Base-by-base conservation (phyloP, 23 tunicate genomes). In the Botrylloides violaceus region DNA sequence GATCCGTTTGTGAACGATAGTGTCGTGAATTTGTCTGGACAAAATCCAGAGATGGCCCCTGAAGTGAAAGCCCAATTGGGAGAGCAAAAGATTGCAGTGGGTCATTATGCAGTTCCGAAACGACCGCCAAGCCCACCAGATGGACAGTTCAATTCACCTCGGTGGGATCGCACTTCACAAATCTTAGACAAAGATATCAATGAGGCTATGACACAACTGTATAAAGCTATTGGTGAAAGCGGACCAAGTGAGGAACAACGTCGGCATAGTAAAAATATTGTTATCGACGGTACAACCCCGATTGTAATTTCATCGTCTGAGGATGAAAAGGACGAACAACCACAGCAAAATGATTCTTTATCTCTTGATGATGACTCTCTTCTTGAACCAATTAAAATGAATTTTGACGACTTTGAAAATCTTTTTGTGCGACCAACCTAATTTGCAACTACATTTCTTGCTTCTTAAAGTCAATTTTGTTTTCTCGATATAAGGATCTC, bases 71-170 rank as follows among this genome's bases (percentile, higher is more conserved):
- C 47, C 26, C 24, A 43, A 15, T 24, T 79, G 32, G 97, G 62
- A 27, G 63, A 71, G 76, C 49, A 79, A 29, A 74, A 84, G 81
- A 90, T 90, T 60, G 38, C 68, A 39, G 70, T 70, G 58, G 97
- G 97, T 1, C 86, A 84, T 62, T 90, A 90, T 35, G 73, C 97
- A 5, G 97, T 79, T 3, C 97, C 97, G 3, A 65, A 72, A n/a
- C 72, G 78, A 34, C 96, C 84, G 30, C 97, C 97, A 3, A 63
- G 36, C 30, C 85, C 78, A 9, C 81, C 94, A 2, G 70, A 63
- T 9, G 70, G 70, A 34, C 29, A 63, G 6, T 25, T 32, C 21
- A 47, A 75, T 28, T 33, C 55, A 7, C 36, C 57, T 48, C 20
- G 57, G 27, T 36, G 61, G 80, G 47, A 61, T 1, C 43, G 80